Conservation (phyloP, 2,113 vertebrate species). For the Saimiri boliviensis region DNA sequence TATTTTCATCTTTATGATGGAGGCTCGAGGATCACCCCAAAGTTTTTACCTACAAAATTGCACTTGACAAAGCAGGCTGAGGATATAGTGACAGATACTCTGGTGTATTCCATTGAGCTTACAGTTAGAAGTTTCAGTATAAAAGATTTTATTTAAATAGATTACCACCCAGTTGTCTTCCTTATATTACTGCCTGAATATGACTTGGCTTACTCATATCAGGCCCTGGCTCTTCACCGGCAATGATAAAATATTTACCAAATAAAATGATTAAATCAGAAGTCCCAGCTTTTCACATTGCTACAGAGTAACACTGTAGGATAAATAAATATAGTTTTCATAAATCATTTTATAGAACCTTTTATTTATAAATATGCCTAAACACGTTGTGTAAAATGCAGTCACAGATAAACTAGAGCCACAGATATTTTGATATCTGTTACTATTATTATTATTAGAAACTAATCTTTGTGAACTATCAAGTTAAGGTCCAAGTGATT, state of each 20-base stretch:
- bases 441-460: neutral
- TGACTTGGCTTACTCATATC: neutral
- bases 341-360: neutral
- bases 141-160: constrained; percentile 64
- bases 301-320: neutral
- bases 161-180: neutral
- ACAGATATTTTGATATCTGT: neutral
- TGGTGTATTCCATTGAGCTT: constrained; percentile 11
- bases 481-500: neutral
- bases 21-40: constrained; percentile 54
- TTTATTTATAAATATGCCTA: neutral
- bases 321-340: neutral
- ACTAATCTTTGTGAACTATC: neutral
- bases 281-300: neutral
- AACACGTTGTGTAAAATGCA: neutral
- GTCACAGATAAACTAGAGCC: neutral
- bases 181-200: constrained; percentile 43
- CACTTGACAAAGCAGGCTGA: constrained; percentile 43
- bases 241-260: neutral
- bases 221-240: neutral
- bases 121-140: constrained; percentile 52
- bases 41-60: constrained; percentile 73
- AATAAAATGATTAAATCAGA: neutral
- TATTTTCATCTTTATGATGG: constrained; percentile 61
- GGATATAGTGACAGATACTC: constrained; percentile 24